A percentile compares a stretch with the other conserved stretches of the same genome.
Evolutionary conservation across 2,797 vertebrate species (phyloP).

Genomic region (Hephaestus fuliginosus): DNA sequence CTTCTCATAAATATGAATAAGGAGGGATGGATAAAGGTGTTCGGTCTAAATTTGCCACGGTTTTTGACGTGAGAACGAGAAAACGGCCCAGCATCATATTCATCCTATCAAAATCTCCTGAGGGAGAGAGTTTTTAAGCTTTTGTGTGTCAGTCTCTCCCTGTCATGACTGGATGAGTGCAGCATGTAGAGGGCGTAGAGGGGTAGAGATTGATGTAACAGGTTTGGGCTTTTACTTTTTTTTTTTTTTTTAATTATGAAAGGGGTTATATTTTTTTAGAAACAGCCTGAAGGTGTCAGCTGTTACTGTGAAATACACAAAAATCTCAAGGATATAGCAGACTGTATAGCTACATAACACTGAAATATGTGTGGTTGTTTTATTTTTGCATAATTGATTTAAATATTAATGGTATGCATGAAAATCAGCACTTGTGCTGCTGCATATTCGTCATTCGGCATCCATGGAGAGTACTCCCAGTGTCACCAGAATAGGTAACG

Average conservation of each 20-base stretch:
- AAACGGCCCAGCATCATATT: slow-evolving; percentile 80
- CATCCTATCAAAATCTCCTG: slow-evolving; percentile 81
- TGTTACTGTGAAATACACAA: slow-evolving; percentile 56
- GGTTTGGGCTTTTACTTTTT: slow-evolving; percentile 70
- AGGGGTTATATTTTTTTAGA: slow-evolving; percentile 48
- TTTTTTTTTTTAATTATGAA: slow-evolving; percentile 47
- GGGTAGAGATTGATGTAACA: slow-evolving; percentile 81
- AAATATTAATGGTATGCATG: slow-evolving; percentile 35
- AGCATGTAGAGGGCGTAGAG: slow-evolving; percentile 77
- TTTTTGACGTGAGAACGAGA: slow-evolving; percentile 82
- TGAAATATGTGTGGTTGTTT: slow-evolving; percentile 6
- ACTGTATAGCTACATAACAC: slow-evolving; percentile 10
- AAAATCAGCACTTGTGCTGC: slow-evolving; percentile 25
- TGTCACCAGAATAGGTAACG: slow-evolving; percentile 19
- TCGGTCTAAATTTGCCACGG: slow-evolving; percentile 82
- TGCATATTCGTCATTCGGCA: slow-evolving; percentile 32
- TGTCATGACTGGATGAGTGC: slow-evolving; percentile 80
- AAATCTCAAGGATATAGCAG: slow-evolving; percentile 16
- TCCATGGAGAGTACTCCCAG: slow-evolving; percentile 29
- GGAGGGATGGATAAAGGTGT: slow-evolving; percentile 83
- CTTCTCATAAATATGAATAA: slow-evolving; percentile 86
- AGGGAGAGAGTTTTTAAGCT: slow-evolving; percentile 81
- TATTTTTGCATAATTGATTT: slow-evolving; percentile 27
- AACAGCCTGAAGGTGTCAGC: slow-evolving; percentile 61
- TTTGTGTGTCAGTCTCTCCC: slow-evolving; percentile 84